Base-by-base conservation (phyloP, 2,888 invertebrate genomes). In the Ligdia adustata region DNA sequence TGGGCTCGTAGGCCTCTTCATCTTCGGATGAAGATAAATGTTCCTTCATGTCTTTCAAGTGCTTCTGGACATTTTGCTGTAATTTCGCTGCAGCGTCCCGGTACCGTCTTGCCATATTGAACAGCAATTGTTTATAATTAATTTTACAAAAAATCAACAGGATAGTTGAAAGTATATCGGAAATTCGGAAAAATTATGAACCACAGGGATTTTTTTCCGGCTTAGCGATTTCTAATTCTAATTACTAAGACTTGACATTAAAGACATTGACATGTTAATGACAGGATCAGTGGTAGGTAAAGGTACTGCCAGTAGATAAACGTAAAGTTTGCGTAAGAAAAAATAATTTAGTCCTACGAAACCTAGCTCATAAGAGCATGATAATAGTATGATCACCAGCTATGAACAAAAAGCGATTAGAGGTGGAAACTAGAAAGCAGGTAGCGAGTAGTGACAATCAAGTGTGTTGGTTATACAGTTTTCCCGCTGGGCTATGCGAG, bases 51-150 rank as follows among this genome's bases (percentile, higher is more conserved):
- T 73, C 81, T 52, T 85, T 72, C 31, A 90, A 67, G 71, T 90
- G 87, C 65, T 83, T 87, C 46, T 89, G 84, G 4, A 90, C 85
- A 55, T 81, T 89, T 66, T 78, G 77, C 58, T 90, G 88, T 64
- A 89, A 22, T 70, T 86, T 88, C 1, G 87, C 88, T 52, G 89
- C 89, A 7, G 84, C 89, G 29, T 89, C 89, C 31, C 75, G 73
- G 50, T 89, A 90, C 52, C 82, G 73, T 33, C 83, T 72, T 11
- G 88, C 78, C 89, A 90, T 90, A 29, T 62, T 7, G 22, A 6
- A 18, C 18, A 18, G 4, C 6, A 5, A 5, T 1, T 5, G 6
- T 1, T 18, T 18, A 18, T 18, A 18, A n/a, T n/a, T 6, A 18
- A 6, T 4, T 6, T 18, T 18, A 18, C 4, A 18, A 5, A 18